Evolutionary conservation across 2,888 invertebrate species (phyloP).

Genomic region (Drosophila macrospina): DNA sequence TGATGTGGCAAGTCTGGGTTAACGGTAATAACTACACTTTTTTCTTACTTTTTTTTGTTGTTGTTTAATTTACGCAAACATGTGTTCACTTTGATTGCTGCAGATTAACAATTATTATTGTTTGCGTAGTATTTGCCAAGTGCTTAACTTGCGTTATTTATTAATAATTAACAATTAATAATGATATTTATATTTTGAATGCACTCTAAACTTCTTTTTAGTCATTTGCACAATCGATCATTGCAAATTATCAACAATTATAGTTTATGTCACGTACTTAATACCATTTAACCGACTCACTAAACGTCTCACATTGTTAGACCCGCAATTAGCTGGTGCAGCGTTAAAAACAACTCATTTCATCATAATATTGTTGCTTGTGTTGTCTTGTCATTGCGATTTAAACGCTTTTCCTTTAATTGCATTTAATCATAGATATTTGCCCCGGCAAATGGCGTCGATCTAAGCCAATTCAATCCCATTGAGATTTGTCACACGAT

Average conservation of each 20-base stretch:
- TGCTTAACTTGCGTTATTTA: slow-evolving; percentile 19
- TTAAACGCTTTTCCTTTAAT: slow-evolving; percentile 75
- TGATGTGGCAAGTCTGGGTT: slow-evolving; percentile 28
- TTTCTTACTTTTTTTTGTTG: slow-evolving; percentile 1
- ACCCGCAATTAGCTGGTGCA: slow-evolving; percentile 74
- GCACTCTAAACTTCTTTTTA: neutral
- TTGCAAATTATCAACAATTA: slow-evolving; percentile 64
- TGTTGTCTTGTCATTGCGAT: slow-evolving; percentile 47
- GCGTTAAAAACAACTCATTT: slow-evolving; percentile 74
- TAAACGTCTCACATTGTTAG: slow-evolving; percentile 66
- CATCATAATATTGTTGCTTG: slow-evolving; percentile 52
- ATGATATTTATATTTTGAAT: slow-evolving; percentile 11
- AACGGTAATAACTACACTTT: too few relatives aligned
- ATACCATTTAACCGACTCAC: slow-evolving; percentile 73
- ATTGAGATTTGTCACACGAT: slow-evolving; percentile 74
- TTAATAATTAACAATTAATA: slow-evolving; percentile 20
- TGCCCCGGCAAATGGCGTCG: slow-evolving; percentile 45
- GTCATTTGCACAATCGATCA: slow-evolving; percentile 14
- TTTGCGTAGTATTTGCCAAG: slow-evolving; percentile 24
- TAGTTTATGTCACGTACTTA: slow-evolving; percentile 80
- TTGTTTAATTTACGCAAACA: neutral
- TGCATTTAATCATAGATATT: slow-evolving; percentile 71
- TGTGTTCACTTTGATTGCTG: slow-evolving; percentile 27
- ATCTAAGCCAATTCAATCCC: slow-evolving; percentile 43
- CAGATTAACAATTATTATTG: slow-evolving; percentile 25